Percentiles rank a stretch among this genome's conserved stretches.
These are phyloP conservation scores for Abrostola tripartita DNA, from an alignment of 2,888 invertebrate species.

Conservation along the genomic window DNA sequence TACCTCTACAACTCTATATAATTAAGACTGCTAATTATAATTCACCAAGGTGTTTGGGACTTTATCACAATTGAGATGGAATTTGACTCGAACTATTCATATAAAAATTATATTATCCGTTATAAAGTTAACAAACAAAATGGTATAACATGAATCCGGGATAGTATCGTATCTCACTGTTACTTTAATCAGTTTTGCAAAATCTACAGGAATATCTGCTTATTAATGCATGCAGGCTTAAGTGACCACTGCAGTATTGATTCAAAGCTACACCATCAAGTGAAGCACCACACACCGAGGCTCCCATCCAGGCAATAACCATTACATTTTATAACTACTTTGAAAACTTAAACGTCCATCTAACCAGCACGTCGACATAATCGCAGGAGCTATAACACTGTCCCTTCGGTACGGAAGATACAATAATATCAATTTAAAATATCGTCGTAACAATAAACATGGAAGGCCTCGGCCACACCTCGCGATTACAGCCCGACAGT, in stretches of 20 bases:
- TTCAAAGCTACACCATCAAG: slow-evolving; percentile 13
- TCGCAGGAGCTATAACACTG: slow-evolving; percentile 31
- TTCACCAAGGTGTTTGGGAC: too few species aligned
- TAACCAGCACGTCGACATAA: slow-evolving; percentile 13
- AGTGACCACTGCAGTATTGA: slow-evolving; percentile 15
- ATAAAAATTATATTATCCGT: too few species aligned
- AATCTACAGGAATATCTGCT: background rate
- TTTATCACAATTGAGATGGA: too few species aligned
- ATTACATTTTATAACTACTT: slow-evolving; percentile 36
- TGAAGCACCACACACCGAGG: slow-evolving; percentile 14
- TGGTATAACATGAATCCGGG: too few species aligned
- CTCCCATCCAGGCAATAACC: slow-evolving; percentile 16
- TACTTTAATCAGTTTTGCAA: too few species aligned
- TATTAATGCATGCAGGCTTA: background rate
- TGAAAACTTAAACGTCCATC: slow-evolving; percentile 31
- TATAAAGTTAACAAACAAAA: too few species aligned
- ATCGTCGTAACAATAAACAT: slow-evolving; percentile 47
- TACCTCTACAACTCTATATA: slow-evolving; percentile 13
- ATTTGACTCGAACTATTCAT: too few species aligned
- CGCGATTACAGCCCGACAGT: slow-evolving; percentile 38
- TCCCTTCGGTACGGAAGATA: slow-evolving; percentile 29
- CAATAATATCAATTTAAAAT: slow-evolving; percentile 52
- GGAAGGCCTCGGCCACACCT: slow-evolving; percentile 53
- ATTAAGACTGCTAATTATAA: background rate
- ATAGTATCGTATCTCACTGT: too few species aligned